phyloP scores from a whole-genome alignment of 2,113 vertebrate genomes.

The Apteryx mantelli region DNA sequence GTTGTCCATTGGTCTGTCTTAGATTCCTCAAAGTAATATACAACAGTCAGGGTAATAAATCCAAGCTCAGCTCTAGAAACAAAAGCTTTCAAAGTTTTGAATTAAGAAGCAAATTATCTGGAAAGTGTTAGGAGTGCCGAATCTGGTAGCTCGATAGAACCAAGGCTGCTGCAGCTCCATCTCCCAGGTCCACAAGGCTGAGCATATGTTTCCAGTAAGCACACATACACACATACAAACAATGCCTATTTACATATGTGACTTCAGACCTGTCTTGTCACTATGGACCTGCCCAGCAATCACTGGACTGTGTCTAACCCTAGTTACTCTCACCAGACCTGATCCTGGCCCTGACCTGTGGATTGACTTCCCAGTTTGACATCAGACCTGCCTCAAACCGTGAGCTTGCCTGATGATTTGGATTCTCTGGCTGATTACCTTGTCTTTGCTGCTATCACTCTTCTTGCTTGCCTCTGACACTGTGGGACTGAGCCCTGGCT shows the following conservation, averaged over 20 bases:
- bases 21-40: background rate
- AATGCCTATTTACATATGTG: background rate
- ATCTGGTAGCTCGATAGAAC: too few species aligned
- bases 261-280: background rate
- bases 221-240: background rate
- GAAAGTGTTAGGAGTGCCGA: background rate
- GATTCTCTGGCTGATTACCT: background rate
- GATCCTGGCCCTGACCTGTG: too few species aligned
- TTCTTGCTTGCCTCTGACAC: background rate
- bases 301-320: too few species aligned
- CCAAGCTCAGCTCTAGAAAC: background rate
- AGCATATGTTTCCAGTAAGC: background rate
- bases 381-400: background rate
- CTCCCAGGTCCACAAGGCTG: background rate
- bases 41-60: background rate
- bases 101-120: background rate
- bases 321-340: too few species aligned
- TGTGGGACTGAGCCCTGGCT: background rate
- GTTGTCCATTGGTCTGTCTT: background rate
- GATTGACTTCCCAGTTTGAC: background rate
- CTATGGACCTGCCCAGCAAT: background rate
- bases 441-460: background rate
- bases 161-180: background rate
- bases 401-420: background rate
- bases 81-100: background rate